Conservation (phyloP, 2,888 invertebrate species). For the Amphipoea oculea region DNA sequence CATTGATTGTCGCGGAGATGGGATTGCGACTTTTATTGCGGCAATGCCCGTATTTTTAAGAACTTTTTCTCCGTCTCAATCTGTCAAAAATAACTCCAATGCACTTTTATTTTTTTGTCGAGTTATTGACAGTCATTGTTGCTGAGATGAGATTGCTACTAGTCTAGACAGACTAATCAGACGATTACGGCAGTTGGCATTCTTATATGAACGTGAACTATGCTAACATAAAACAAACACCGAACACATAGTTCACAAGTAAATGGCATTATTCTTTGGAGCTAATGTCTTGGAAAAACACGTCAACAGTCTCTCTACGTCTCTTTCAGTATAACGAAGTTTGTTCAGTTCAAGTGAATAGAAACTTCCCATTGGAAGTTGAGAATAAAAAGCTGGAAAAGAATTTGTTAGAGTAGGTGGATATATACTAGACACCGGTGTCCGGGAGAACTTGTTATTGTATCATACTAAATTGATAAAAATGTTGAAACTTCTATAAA, state of each 20-base stretch:
- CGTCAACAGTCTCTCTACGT: conserved; percentile 1
- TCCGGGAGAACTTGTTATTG: background rate
- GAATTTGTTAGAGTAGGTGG: background rate
- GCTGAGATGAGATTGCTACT: background rate
- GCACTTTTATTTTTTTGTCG: too few species aligned
- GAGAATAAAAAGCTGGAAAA: conserved; percentile 9
- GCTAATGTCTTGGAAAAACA: conserved; percentile 9
- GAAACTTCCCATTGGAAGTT: conserved; percentile 15
- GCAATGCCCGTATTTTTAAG: background rate
- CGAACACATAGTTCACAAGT: background rate
- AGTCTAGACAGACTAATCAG: too few species aligned
- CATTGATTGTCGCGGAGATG: background rate
- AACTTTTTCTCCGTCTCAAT: background rate
- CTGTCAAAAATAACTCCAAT: background rate
- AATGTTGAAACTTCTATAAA: background rate
- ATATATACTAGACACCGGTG: background rate
- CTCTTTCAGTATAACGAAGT: conserved; percentile 8
- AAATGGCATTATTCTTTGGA: background rate
- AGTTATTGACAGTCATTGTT: background rate
- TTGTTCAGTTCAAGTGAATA: conserved; percentile 26
- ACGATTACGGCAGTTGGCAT: background rate
- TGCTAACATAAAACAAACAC: background rate
- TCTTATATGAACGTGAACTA: background rate
- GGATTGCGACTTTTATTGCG: background rate
- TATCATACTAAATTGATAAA: background rate